These are phyloP conservation scores for Lagria hirta DNA, from an alignment of 2,888 invertebrate species.

Conservation along the genomic window DNA sequence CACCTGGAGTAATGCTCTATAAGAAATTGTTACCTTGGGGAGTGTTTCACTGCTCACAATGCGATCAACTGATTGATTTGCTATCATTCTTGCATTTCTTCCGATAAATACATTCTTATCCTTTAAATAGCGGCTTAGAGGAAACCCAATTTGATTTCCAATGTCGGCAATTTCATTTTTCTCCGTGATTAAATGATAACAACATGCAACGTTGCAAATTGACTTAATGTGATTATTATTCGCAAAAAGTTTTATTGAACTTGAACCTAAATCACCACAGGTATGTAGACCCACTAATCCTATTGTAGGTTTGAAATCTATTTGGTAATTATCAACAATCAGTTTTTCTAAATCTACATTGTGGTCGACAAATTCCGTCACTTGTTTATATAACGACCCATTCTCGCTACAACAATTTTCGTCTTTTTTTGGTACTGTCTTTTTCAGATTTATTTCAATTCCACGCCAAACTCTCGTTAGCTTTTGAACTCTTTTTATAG, in stretches of 20 bases:
- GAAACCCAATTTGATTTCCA: constrained; percentile 57
- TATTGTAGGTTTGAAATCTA: constrained; percentile 44
- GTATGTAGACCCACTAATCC: constrained; percentile 80
- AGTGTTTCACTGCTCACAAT: constrained; percentile 59
- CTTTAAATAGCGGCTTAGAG: constrained; percentile 65
- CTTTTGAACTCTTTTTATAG: constrained; percentile 59
- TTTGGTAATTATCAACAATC: constrained; percentile 58
- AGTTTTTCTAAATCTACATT: constrained; percentile 59
- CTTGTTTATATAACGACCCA: constrained; percentile 60
- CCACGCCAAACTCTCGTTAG: constrained; percentile 52
- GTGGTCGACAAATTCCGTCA: constrained; percentile 62
- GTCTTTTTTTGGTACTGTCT: constrained; percentile 27
- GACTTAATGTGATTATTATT: constrained; percentile 58
- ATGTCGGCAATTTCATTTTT: constrained; percentile 44
- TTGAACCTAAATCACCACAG: constrained; percentile 80
- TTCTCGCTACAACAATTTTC: constrained; percentile 31
- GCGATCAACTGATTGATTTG: constrained; percentile 80
- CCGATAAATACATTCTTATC: constrained; percentile 60
- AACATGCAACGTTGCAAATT: constrained; percentile 84
- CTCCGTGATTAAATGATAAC: constrained; percentile 80
- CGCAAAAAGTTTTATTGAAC: constrained; percentile 70
- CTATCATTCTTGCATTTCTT: constrained; percentile 81
- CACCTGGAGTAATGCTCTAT: constrained; percentile 75
- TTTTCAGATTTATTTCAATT: constrained; percentile 34
- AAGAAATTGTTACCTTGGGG: constrained; percentile 69